Base-by-base conservation (phyloP, 2,113 vertebrate genomes). In the Rhynchomys soricoides region DNA sequence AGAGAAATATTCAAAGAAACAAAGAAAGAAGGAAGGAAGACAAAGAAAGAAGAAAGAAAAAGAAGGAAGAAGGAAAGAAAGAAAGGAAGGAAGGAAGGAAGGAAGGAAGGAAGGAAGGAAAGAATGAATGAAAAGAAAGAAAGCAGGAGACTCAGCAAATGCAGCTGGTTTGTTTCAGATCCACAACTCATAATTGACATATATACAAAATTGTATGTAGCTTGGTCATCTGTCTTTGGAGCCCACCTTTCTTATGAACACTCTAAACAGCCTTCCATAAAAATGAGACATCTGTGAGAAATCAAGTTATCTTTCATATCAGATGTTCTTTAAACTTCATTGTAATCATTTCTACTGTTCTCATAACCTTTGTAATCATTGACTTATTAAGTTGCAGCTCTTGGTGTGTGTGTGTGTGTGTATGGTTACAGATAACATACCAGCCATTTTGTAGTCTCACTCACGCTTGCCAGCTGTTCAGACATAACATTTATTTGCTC, bases 301-400 rank as follows among this genome's bases (percentile, higher is more conserved):
- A 95, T 55, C 86, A 87, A 95, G 82, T 89, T 89, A 93, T 95
- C 97, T 96, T 92, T 97, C 78, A 64, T 95, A 86, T 91, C 96
- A 97, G 96, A 96, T 97, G 96, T 97, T 95, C 94, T 95, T 97
- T 96, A 90, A 95, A 95, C 90, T 83, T 95, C 86, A 26, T 92
- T 95, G 90, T 97, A 94, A 96, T 97, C 96, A 97, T 95, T 93
- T 97, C 97, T 95, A 74, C 95, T 97, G 96, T 96, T 92, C 94
- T 93, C 95, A 95, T 95, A 97, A 97, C 97, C 96, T 97, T 95
- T 97, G 40, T 95, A 97, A 97, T 98, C 97, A 97, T 97, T 96
- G 96, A 95, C 96, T 97, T 97, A 97, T 81, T 96, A 96, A 96
- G 92, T 91, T 87, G 78, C 96, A 95, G 91, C 68, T 97, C 96